phyloP scores from a whole-genome alignment of 2,113 vertebrate species.

The Psittacara wagleri region DNA sequence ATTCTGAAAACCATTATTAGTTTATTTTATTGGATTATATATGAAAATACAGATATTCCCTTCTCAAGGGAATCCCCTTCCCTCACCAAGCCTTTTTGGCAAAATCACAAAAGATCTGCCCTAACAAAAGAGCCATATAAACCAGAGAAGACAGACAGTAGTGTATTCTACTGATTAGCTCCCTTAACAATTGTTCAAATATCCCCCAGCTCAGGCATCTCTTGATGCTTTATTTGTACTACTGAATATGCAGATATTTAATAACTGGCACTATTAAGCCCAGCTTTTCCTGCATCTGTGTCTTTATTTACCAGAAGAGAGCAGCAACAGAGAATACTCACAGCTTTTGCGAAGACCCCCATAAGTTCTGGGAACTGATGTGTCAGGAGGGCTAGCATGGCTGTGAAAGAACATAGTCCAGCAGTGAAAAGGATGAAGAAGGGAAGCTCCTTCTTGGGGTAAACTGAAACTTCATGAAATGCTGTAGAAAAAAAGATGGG shows the following conservation, averaged over 20 bases:
- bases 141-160: background rate
- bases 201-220: background rate
- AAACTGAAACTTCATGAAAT: conserved; percentile 99
- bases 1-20: background rate
- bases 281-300: background rate
- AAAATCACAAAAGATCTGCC: background rate
- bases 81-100: background rate
- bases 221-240: background rate
- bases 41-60: background rate
- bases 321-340: conserved; percentile 77
- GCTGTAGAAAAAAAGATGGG: conserved; percentile 77
- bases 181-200: background rate
- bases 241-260: background rate
- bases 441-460: conserved; percentile 98
- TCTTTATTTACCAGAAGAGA: background rate
- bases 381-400: conserved; percentile 97
- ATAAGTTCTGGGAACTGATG: conserved; percentile 99
- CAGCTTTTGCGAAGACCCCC: conserved; percentile 98
- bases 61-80: background rate
- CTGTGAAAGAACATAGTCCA: conserved; percentile 97
- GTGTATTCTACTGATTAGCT: background rate
- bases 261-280: background rate
- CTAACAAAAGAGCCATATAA: background rate
- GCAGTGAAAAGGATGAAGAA: conserved; percentile 99
- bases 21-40: conserved; percentile 7